These are phyloP conservation scores for Cladorhizidae sp. DNA, from an alignment of 37 sponge, comb jelly and placozoan species.

Conservation along the genomic window DNA sequence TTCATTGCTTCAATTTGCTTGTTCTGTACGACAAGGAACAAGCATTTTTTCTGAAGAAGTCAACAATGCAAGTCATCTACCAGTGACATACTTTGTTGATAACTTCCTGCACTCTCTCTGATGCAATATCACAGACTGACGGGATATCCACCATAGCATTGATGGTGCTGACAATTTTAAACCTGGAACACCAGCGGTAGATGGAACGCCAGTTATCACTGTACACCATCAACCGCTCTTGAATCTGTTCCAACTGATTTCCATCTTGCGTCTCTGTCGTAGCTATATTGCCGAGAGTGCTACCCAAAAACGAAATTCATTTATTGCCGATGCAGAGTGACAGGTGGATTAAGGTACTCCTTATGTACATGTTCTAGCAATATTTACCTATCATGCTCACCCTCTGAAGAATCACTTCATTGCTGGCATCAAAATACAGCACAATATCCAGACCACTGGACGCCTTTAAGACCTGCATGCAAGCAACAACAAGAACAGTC, in stretches of 20 bases:
- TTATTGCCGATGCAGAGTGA: neutral
- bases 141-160: slow-evolving; percentile 28
- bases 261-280: neutral
- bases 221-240: slow-evolving; percentile 62
- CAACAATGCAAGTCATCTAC: neutral
- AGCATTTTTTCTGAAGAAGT: neutral
- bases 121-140: neutral
- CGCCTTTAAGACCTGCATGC: slow-evolving; percentile 48
- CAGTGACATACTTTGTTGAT: slow-evolving; percentile 25
- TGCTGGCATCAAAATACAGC: slow-evolving; percentile 46
- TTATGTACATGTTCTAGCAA: too few relatives aligned
- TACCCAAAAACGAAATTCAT: neutral
- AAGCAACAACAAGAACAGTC: neutral
- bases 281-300: neutral
- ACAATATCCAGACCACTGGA: slow-evolving; percentile 55
- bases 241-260: slow-evolving; percentile 10
- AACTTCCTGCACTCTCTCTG: slow-evolving; percentile 15
- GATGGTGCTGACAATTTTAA: slow-evolving; percentile 70
- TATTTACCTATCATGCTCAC: slow-evolving; percentile 28
- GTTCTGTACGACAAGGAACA: slow-evolving; percentile 22
- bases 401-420: slow-evolving; percentile 70
- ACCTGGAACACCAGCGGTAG: slow-evolving; percentile 74
- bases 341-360: neutral
- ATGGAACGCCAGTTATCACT: slow-evolving; percentile 66
- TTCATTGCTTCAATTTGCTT: slow-evolving; percentile 44